These are phyloP conservation scores for Acrossocheilus fasciatus DNA, from an alignment of 2,797 vertebrate species.

Conservation along the genomic window DNA sequence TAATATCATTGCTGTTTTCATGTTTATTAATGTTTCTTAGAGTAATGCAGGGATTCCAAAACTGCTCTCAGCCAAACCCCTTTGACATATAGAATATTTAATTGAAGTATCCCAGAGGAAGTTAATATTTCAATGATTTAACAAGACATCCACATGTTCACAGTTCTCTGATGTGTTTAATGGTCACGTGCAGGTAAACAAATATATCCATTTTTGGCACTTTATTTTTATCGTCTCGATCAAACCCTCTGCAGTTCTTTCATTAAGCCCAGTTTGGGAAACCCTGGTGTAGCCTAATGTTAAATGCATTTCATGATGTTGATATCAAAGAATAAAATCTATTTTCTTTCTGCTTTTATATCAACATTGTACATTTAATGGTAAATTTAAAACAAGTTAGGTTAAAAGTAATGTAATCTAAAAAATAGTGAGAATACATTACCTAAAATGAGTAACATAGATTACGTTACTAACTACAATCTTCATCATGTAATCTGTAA, in stretches of 20 bases:
- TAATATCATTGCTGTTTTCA: not conserved
- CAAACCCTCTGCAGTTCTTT: not conserved
- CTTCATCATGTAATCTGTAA: not conserved
- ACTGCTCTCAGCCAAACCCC: not conserved
- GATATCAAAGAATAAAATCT: not conserved
- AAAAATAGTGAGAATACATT: not conserved
- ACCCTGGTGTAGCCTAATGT: too few species aligned
- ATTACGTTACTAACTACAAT: not conserved
- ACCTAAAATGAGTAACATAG: not conserved
- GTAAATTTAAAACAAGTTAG: not conserved
- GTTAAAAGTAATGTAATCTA: not conserved
- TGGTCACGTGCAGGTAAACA: not conserved
- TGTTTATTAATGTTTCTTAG: not conserved
- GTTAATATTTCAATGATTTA: not conserved
- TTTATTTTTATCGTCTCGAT: too few species aligned
- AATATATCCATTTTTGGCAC: not conserved
- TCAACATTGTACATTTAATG: not conserved
- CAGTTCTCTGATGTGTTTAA: not conserved
- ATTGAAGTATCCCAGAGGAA: not conserved
- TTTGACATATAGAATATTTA: not conserved
- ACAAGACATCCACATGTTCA: not conserved
- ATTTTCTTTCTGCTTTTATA: not conserved
- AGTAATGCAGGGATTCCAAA: too few species aligned
- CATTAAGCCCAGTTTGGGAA: not conserved
- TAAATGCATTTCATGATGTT: not conserved